These are phyloP conservation scores for Prionailurus bengalensis DNA, from an alignment of 2,113 vertebrate genomes.

Conservation along the genomic window DNA sequence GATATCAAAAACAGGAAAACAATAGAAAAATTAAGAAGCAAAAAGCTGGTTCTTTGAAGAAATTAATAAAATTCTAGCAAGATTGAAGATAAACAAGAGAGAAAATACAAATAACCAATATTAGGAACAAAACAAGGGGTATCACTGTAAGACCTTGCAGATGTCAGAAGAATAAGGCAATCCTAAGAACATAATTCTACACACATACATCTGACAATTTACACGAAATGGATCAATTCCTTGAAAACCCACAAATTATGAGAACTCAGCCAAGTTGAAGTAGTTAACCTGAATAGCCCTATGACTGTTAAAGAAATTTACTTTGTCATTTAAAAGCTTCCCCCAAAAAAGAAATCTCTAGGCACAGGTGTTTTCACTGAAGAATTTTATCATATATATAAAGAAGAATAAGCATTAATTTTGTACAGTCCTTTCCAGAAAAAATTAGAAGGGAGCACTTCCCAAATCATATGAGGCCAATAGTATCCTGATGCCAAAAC, in stretches of 20 bases:
- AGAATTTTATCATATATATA: neutral
- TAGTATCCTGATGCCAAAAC: neutral
- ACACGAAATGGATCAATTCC: neutral
- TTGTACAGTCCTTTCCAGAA: neutral
- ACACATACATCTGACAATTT: neutral
- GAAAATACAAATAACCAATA: neutral
- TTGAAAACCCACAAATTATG: neutral
- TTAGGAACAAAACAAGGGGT: neutral
- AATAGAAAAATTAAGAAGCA: neutral
- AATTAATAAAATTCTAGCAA: conserved; percentile 20
- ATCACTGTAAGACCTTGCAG: neutral
- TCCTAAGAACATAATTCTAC: neutral
- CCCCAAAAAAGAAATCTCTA: neutral
- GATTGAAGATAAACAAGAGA: neutral
- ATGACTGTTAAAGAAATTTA: neutral
- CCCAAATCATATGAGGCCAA: neutral
- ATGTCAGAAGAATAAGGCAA: neutral
- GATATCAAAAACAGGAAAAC: neutral
- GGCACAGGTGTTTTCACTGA: neutral
- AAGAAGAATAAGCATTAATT: neutral
- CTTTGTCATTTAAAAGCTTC: neutral
- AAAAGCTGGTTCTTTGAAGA: neutral
- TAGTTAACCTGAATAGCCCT: neutral
- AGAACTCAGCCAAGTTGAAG: neutral
- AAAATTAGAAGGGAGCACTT: neutral